phyloP scores from a whole-genome alignment of 2,113 vertebrate species.

The Camarhynchus parvulus region DNA sequence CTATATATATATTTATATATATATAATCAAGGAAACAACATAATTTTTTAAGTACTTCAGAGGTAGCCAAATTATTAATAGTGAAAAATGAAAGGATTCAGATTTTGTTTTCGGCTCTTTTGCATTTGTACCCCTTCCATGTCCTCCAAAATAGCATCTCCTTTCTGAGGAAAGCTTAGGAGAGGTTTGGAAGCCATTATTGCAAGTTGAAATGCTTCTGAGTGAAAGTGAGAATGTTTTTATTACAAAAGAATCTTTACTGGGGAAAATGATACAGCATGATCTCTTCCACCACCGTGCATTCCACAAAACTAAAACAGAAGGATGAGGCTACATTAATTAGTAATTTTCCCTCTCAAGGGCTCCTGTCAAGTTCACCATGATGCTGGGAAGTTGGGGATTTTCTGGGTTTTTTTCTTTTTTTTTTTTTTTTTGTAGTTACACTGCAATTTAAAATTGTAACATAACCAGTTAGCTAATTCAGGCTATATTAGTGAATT shows the following conservation, averaged over 20 bases:
- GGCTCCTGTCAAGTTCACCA: neutral
- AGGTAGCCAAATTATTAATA: neutral
- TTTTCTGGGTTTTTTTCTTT: rapidly evolving
- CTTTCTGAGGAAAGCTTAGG: neutral
- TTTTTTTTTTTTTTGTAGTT: neutral
- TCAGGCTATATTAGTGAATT: neutral
- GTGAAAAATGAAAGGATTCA: neutral
- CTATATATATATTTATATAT: too few relatives aligned
- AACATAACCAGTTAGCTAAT: neutral
- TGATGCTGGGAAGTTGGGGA: neutral
- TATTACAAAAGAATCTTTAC: neutral
- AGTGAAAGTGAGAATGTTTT: neutral
- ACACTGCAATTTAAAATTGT: neutral
- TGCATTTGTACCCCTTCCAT: neutral
- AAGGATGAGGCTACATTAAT: neutral
- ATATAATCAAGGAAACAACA: neutral
- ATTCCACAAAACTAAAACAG: neutral
- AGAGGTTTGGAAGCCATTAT: neutral
- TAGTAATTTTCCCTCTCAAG: neutral
- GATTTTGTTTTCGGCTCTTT: neutral
- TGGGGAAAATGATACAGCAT: neutral
- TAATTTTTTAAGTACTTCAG: neutral
- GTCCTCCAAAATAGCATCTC: neutral
- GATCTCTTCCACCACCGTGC: neutral
- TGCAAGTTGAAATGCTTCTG: neutral